Conservation (phyloP, 2,888 invertebrate genomes). For the Pristionchus japonicus region DNA sequence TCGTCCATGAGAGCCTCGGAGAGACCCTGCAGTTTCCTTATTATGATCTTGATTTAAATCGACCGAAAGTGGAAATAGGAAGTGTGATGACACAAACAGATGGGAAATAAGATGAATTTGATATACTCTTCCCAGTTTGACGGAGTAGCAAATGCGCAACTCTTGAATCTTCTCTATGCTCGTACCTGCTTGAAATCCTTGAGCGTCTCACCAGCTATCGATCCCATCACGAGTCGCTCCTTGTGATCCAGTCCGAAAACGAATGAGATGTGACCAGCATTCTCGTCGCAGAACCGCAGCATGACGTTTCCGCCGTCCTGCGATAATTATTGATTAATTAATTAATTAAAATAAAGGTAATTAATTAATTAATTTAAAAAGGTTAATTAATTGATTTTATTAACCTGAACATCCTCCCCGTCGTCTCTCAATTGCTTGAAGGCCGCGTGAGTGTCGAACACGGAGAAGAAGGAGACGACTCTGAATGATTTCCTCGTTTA, state of each 20-base stretch:
- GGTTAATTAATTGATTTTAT: neutral
- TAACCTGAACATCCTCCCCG: conserved; percentile 28
- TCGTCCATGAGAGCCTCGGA: conserved; percentile 60
- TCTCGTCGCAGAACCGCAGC: conserved; percentile 65
- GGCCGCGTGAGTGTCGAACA: conserved; percentile 39
- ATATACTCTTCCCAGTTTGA: too few relatives aligned
- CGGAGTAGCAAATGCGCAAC: too few relatives aligned
- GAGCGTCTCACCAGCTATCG: conserved; percentile 60
- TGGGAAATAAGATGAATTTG: too few relatives aligned
- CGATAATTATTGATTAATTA: neutral
- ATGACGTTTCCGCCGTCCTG: conserved; percentile 50
- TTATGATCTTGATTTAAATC: too few relatives aligned
- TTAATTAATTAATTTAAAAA: too few relatives aligned
- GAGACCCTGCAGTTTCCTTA: too few relatives aligned
- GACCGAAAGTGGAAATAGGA: too few relatives aligned
- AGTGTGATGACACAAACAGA: too few relatives aligned
- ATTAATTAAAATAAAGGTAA: too few relatives aligned
- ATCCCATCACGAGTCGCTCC: conserved; percentile 55
- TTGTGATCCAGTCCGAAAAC: conserved; percentile 53
- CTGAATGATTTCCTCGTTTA: conserved; percentile 45
- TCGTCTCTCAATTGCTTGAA: conserved; percentile 29
- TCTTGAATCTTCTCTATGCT: too few relatives aligned
- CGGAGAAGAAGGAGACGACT: conserved; percentile 54
- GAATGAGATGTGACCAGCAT: conserved; percentile 60
- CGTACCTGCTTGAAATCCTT: conserved; percentile 69